phyloP scores from a whole-genome alignment of 2,113 vertebrate genomes.

The Cryptotis parvus region DNA sequence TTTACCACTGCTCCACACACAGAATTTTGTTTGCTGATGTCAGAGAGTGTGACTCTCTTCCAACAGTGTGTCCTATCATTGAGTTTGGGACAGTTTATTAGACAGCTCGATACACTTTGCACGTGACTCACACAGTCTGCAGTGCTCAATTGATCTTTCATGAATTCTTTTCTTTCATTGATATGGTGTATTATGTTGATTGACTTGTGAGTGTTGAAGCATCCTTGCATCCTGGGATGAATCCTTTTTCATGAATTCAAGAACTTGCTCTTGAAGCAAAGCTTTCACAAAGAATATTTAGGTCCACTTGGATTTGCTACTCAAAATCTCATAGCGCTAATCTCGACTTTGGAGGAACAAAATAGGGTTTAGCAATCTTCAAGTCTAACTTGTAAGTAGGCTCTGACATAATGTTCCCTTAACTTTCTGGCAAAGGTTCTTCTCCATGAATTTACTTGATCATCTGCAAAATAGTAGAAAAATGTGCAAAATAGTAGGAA shows the following conservation, averaged over 20 bases:
- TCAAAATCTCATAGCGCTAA: not conserved
- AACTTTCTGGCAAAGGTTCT: rapidly evolving
- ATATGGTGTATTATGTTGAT: no score
- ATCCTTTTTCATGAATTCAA: not conserved
- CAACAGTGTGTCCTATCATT: not conserved
- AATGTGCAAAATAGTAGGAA: not conserved
- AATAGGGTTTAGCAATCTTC: not conserved
- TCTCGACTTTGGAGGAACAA: not conserved
- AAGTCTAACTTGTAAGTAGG: not conserved
- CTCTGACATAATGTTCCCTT: not conserved
- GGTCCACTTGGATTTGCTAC: not conserved
- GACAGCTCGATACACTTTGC: not conserved
- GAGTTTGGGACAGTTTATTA: not conserved
- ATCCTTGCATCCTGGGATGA: no score
- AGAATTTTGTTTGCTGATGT: not conserved
- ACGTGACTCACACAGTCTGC: not conserved
- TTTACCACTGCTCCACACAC: not conserved
- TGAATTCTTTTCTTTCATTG: no score
- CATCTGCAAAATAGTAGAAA: not conserved
- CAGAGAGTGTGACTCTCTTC: not conserved
- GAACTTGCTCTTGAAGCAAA: not conserved
- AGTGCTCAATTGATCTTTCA: not conserved
- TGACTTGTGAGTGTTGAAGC: no score
- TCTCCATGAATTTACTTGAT: not conserved
- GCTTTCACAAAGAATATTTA: not conserved